A percentile compares a stretch with the other conserved stretches of the same genome.
phyloP scores from a whole-genome alignment of 2,888 invertebrate species.

The Andricus curvator region DNA sequence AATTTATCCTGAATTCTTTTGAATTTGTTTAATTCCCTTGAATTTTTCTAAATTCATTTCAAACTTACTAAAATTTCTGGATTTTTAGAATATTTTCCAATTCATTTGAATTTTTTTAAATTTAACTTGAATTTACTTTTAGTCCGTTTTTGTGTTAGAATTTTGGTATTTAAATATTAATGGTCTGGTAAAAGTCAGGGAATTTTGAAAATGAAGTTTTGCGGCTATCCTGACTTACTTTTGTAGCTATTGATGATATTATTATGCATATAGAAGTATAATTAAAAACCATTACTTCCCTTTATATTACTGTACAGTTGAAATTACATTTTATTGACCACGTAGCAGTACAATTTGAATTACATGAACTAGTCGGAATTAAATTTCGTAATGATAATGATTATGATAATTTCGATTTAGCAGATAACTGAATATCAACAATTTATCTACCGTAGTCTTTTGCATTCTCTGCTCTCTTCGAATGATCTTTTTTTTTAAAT shows the following conservation, averaged over 20 bases:
- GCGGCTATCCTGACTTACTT: background rate
- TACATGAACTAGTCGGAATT: constrained; percentile 38
- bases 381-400: constrained; percentile 3
- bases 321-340: constrained; percentile 41
- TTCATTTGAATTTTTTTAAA: too few species aligned
- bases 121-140: too few species aligned
- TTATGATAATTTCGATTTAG: constrained; percentile 13
- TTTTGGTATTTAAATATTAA: too few species aligned
- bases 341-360: constrained; percentile 36
- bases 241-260: background rate
- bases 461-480: background rate
- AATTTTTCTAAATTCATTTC: too few species aligned
- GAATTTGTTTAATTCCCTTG: too few species aligned
- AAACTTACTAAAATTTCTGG: too few species aligned
- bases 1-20: too few species aligned
- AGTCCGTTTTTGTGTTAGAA: too few species aligned
- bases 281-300: background rate
- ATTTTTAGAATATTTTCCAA: too few species aligned
- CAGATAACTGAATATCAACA: constrained; percentile 11
- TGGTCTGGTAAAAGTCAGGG: too few species aligned
- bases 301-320: constrained; percentile 10
- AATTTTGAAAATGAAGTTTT: too few species aligned
- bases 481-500: background rate
- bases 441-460: background rate
- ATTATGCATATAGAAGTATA: background rate